Conservation (phyloP, 2,113 vertebrate genomes). For the Caracal caracal region DNA sequence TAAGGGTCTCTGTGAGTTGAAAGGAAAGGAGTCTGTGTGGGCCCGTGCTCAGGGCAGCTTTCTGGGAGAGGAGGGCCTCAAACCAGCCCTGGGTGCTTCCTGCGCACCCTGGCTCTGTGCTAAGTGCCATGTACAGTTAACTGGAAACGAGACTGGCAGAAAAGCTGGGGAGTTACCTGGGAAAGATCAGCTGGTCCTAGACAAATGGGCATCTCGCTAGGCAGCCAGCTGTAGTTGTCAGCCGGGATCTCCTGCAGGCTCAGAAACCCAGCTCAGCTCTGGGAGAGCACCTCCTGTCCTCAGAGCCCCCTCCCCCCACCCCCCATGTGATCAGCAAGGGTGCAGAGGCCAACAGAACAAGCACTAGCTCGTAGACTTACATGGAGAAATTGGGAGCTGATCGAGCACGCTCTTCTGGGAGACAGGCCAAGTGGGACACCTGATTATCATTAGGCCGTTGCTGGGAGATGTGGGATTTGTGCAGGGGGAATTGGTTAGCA, state of each 20-base stretch:
- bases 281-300: not conserved
- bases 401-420: not conserved
- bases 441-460: accelerated
- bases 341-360: not conserved
- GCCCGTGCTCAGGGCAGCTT: not conserved
- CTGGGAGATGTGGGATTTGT: not conserved
- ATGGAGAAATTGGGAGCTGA: not conserved
- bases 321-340: accelerated
- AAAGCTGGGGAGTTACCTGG: not conserved
- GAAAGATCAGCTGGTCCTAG: not conserved
- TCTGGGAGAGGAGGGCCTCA: not conserved
- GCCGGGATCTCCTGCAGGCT: not conserved
- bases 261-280: not conserved
- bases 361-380: accelerated
- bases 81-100: not conserved
- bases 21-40: not conserved
- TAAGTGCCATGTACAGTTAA: not conserved
- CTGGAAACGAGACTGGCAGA: not conserved
- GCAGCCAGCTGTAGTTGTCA: not conserved
- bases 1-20: no score
- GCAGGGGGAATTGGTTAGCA: not conserved
- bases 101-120: no score
- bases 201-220: not conserved
- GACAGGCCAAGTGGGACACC: not conserved
- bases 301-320: accelerated